Base-by-base conservation (phyloP, 2,888 invertebrate genomes). In the Aphrophora alni region DNA sequence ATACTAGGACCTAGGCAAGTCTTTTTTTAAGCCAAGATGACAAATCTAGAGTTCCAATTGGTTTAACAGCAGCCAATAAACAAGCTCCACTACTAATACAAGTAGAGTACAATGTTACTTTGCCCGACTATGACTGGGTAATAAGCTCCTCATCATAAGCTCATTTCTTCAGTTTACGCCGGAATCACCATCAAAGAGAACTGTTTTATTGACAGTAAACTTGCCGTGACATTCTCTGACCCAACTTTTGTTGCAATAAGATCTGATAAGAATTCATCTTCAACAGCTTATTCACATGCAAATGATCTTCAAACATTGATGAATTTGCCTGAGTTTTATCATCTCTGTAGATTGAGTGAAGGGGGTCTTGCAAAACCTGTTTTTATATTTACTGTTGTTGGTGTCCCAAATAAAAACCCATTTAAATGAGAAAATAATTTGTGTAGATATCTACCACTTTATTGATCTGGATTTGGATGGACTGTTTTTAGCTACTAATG, bases 221-320 rank as follows among this genome's bases (percentile, higher is more conserved):
- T 87, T 85, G 87, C 87, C 74, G 87, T 88, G 33, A 78, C 85
- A 38, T 88, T 87, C 81, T 86, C 85, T 79, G 89, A 88, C 17
- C 88, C 89, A 76, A 89, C 88, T 77, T 88, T 87, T 84, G 85
- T 89, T 69, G 86, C 88, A 10, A 86, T 88, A 17, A 69, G 86
- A 17, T 84, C 84, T 77, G 86, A 85, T 2, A 87, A 87, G 80
- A 86, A 87, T 80, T 84, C 82, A 59, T 84, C 83, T 17, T 85
- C 85, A 12, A 86, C 84, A 26, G 86, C 87, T 33, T 73, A 75
- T 44, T 82, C 84, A 24, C 87, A 87, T 82, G 84, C 84, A 21
- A 21, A 17, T 25, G 87, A 88, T 77, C 84, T 87, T 5, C 80
- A 86, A 17, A 78, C 76, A 28, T 74, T 86, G 25, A 51, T 84